Evolutionary conservation across 2,113 vertebrate species (phyloP).

Genomic region (Tyto alba): DNA sequence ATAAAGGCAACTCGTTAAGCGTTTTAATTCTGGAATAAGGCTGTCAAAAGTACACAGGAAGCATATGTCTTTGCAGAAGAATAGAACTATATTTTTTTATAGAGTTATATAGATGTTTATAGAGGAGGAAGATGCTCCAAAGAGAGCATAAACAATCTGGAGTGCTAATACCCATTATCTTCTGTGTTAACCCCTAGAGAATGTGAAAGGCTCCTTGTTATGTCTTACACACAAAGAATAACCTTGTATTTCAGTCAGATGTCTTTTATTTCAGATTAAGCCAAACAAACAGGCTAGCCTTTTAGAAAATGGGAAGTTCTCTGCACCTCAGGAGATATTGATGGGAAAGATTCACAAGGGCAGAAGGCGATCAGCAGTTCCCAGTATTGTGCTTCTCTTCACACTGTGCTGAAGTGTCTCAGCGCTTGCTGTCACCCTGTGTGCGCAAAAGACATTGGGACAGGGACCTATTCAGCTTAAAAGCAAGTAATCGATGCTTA

Average conservation of each 20-base stretch:
- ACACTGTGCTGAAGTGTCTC: background rate
- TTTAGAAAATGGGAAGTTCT: background rate
- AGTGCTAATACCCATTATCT: background rate
- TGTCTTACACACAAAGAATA: background rate
- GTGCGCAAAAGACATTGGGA: background rate
- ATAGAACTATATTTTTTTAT: background rate
- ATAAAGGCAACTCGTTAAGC: background rate
- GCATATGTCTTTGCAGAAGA: background rate
- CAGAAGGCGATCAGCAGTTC: background rate
- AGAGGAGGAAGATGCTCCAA: background rate
- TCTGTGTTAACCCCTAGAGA: background rate
- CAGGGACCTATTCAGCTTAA: background rate
- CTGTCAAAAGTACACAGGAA: background rate
- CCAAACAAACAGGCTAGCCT: background rate
- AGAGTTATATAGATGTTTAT: too few relatives aligned
- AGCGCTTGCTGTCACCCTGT: background rate
- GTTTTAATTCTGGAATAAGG: background rate
- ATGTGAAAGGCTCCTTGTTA: background rate
- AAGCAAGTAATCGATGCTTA: background rate
- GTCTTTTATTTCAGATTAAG: background rate
- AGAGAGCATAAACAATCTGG: background rate
- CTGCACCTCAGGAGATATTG: background rate
- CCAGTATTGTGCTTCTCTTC: rapidly evolving
- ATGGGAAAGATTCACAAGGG: background rate
- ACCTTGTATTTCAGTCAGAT: background rate